These are phyloP conservation scores for Gila robusta DNA, from an alignment of 2,797 vertebrate species.

Conservation along the genomic window DNA sequence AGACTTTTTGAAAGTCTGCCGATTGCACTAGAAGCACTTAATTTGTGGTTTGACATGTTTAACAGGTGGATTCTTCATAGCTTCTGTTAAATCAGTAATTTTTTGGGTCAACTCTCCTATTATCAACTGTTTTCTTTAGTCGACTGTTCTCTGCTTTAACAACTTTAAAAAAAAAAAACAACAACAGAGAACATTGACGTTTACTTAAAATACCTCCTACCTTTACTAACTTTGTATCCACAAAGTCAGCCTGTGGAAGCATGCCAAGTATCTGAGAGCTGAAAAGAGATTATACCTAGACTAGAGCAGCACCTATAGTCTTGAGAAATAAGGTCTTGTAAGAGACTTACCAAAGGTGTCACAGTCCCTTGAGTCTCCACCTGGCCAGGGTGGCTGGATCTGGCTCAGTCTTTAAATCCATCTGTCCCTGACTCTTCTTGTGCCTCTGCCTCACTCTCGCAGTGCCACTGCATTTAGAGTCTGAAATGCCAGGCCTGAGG, in stretches of 20 bases:
- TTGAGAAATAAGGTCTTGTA: slow-evolving; percentile 41
- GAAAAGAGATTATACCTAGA: slow-evolving; percentile 37
- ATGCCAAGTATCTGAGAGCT: slow-evolving; percentile 26
- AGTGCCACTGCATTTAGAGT: slow-evolving; percentile 29
- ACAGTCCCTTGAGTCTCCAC: slow-evolving; percentile 40
- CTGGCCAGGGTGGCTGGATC: slow-evolving; percentile 19
- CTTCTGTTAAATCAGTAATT: slow-evolving; percentile 67
- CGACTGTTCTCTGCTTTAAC: slow-evolving; percentile 65
- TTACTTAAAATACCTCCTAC: not conserved
- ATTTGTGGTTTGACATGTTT: slow-evolving; percentile 57
- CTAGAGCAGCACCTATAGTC: slow-evolving; percentile 37
- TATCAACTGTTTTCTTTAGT: slow-evolving; percentile 64
- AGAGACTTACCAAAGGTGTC: slow-evolving; percentile 50
- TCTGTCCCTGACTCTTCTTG: slow-evolving; percentile 20
- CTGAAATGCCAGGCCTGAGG: slow-evolving; percentile 49
- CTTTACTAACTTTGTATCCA: slow-evolving; percentile 7
- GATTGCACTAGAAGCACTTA: slow-evolving; percentile 16
- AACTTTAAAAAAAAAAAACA: slow-evolving; percentile 64
- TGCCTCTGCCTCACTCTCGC: slow-evolving; percentile 27
- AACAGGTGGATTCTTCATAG: slow-evolving; percentile 66
- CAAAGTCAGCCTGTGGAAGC: not conserved
- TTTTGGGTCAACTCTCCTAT: slow-evolving; percentile 44
- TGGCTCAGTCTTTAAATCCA: slow-evolving; percentile 40
- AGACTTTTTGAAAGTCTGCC: not conserved
- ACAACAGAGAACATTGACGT: not conserved